Evolutionary conservation across 1,140 invertebrate species (phyloP).

Genomic region (Nebria ingens): DNA sequence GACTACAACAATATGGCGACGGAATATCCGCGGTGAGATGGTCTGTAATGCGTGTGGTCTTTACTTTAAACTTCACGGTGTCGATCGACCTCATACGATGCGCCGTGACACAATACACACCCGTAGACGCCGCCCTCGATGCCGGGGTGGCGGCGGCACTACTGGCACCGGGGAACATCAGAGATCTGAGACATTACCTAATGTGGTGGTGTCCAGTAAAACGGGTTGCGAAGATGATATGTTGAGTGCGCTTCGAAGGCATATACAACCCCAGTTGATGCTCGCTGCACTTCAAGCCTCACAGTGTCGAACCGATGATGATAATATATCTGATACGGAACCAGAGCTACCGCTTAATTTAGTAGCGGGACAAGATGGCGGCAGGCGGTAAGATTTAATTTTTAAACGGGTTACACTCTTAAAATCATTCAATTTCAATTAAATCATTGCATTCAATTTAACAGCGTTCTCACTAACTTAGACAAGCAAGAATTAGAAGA

Average conservation of each 20-base stretch:
- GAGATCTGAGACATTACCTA: neutral
- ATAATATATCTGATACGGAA: conserved; percentile 27
- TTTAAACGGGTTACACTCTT: too few relatives aligned
- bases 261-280: conserved; percentile 37
- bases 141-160: conserved; percentile 41
- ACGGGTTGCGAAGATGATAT: conserved; percentile 31
- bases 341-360: conserved; percentile 31
- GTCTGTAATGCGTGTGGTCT: conserved; percentile 92
- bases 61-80: conserved; percentile 86
- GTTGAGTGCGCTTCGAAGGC: conserved; percentile 35
- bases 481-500: too few relatives aligned
- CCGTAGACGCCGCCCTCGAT: conserved; percentile 77
- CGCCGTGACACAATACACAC: conserved; percentile 95
- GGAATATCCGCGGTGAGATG: conserved; percentile 82
- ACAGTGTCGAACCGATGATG: conserved; percentile 24
- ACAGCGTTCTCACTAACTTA: too few relatives aligned
- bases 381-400: neutral
- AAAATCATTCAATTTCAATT: too few relatives aligned
- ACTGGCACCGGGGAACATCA: conserved; percentile 16
- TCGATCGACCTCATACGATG: conserved; percentile 88
- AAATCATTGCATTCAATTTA: too few relatives aligned
- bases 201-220: conserved; percentile 15
- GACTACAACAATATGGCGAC: conserved; percentile 86
- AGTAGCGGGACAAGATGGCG: conserved; percentile 19
- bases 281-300: conserved; percentile 30